These are phyloP conservation scores for Scatophagus argus DNA, from an alignment of 2,113 vertebrate genomes.

Conservation along the genomic window DNA sequence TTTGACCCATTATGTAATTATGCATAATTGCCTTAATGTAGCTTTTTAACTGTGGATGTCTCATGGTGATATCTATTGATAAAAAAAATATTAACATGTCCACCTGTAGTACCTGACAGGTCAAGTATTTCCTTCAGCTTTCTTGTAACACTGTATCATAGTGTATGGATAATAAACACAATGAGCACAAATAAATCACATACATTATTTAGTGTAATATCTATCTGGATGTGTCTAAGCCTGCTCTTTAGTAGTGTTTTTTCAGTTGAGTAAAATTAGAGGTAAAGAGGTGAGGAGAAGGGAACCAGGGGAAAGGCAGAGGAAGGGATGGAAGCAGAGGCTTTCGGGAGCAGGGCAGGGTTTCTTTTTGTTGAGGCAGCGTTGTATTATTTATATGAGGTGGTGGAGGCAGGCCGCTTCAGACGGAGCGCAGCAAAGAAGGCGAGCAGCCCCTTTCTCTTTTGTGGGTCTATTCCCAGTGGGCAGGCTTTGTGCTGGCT, in stretches of 20 bases:
- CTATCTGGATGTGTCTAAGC: background rate
- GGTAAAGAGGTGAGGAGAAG: slow-evolving; percentile 27
- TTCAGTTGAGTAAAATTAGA: slow-evolving; percentile 19
- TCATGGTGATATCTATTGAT: too few species aligned
- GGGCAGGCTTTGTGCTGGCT: slow-evolving; percentile 79
- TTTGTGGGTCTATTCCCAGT: slow-evolving; percentile 79
- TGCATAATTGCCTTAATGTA: too few species aligned
- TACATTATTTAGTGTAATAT: background rate
- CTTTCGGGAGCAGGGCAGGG: slow-evolving; percentile 49
- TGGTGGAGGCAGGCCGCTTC: slow-evolving; percentile 73
- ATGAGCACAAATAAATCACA: background rate
- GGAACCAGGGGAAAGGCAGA: background rate
- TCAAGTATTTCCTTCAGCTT: background rate
- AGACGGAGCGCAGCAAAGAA: slow-evolving; percentile 65
- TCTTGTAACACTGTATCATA: background rate
- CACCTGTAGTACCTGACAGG: too few species aligned
- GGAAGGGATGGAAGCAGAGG: slow-evolving; percentile 41
- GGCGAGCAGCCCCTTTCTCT: slow-evolving; percentile 68
- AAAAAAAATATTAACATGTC: too few species aligned
- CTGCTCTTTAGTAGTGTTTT: background rate
- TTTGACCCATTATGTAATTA: too few species aligned
- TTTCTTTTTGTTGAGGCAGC: slow-evolving; percentile 67
- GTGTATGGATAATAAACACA: background rate
- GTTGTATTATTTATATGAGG: slow-evolving; percentile 82
- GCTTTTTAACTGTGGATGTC: too few species aligned